A percentile compares a stretch with the other conserved stretches of the same genome.
These are phyloP conservation scores for Brienomyrus longianalis DNA, from an alignment of 2,113 vertebrate genomes.

Conservation along the genomic window DNA sequence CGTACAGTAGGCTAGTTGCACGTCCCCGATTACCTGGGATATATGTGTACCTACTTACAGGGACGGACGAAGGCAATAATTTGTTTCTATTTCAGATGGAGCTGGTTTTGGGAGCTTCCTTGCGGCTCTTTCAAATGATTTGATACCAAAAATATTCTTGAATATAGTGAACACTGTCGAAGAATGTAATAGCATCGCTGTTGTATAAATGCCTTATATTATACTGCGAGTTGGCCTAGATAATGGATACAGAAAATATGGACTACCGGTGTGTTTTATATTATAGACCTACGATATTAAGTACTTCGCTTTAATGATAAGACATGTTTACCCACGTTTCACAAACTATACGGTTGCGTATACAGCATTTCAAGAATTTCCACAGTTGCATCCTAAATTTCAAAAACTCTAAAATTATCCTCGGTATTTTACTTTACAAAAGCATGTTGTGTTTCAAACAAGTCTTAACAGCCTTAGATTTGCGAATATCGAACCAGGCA, in stretches of 20 bases:
- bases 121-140: neutral
- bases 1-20: neutral
- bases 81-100: neutral
- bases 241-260: neutral
- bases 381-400: neutral
- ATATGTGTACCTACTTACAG: neutral
- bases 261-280: neutral
- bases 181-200: neutral
- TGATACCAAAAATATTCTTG: neutral
- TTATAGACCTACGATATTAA: neutral
- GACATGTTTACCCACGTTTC: neutral
- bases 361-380: neutral
- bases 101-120: neutral
- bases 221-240: neutral
- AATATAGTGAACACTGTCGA: neutral
- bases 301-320: neutral
- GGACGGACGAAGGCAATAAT: neutral
- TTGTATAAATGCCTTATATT: neutral
- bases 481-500: neutral
- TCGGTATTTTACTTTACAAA: neutral
- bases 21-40: neutral
- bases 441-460: neutral
- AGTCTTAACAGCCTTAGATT: neutral
- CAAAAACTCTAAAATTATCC: neutral
- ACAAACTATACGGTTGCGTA: neutral